Evolutionary conservation across 2,113 vertebrate species (phyloP), one percentile per base, ranked within the genome.

Genomic region (Chloebia gouldiae): DNA sequence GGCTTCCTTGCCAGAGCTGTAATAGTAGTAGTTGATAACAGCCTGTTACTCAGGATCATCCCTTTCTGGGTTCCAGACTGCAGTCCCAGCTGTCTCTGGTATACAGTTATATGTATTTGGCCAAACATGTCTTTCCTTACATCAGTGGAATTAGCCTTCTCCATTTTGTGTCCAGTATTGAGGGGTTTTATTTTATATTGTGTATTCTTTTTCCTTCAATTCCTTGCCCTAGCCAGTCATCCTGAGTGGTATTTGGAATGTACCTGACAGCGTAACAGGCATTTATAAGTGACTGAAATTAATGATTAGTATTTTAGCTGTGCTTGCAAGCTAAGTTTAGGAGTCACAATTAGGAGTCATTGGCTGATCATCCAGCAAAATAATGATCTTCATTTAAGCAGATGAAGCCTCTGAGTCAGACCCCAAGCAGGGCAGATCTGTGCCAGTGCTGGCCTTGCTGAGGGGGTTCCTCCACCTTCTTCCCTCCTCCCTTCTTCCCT

Each of bases 261-360:
- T 90, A 68, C 95, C 51, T 75, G 69, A 44, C 49, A 49, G 73
- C 33, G 13, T 64, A 96, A 68, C 23, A 70, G 47, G 81, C 71
- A 21, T 75, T 37, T 91, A 40, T 15, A 80, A 73, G 54, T 72
- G 63, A 47, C 79, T 81, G 64, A 56, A 82, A 78, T 87, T 69
- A 86, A 86, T 57, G 15, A 57, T 92, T 66, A 51, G 66, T 66
- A 44, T 90, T 93, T 95, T 86, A 95, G 68, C 57, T 83, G 54
- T 56, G 19, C n/a, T 91, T 91, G 24, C 59, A 82, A 72, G 53
- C 59, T 90, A 24, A 50, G n/a, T 92, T 93, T 86, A 79, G 68
- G 23, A 71, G 79, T 66, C 85, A 70, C 86, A 90, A 65, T 57
- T 45, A 50, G 4, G 40, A 81, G 81, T 65, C 50, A 47, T 20